Base-by-base conservation (phyloP, 2,797 vertebrate species). In the Tapirus indicus region DNA sequence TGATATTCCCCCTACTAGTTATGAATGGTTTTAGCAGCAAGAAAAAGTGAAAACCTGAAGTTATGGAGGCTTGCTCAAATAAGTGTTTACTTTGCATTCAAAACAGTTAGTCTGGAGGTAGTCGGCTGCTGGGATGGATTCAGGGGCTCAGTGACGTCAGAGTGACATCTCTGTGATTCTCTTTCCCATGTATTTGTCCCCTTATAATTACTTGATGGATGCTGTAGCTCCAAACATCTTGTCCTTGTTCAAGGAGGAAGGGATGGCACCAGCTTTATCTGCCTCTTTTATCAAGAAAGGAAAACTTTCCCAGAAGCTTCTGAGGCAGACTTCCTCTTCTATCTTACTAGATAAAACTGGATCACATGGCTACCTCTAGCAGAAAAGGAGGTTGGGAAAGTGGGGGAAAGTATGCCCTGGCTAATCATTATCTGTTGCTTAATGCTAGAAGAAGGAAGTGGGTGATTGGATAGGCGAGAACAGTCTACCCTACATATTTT, bases 281-380 rank as follows among this genome's bases (percentile, higher is more conserved):
- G 35, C 13, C 23, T 35, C 11, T 66, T 86, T 86, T 47, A 56
- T 49, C 20, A 62, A 74, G 54, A 82, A 71, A 89, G 29, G n/a
- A 92, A 92, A 96, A 77, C 6, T 75, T 91, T 69, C 25, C 41
- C 41, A 64, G 27, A 89, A 58, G 47, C 32, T 80, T 92, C 23
- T 23, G 4, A 18, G 38, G 77, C 25, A 66, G 47, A 62, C 56
- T 74, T 54, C 80, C 64, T 32, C 64, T 78, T 90, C 14, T n/a
- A 25, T 64, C 41, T 47, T 77, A 25, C 74, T 44, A 23, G 82
- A 25, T 91, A 82, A 47, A 77, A 77, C 23, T 38, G 23, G 27
- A 54, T 62, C 52, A 47, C 18, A 14, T 79, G 75, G 14, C 72
- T 29, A 35, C 29, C 38, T 78, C 41, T 49, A 78, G 29, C 27